phyloP scores from a whole-genome alignment of 1,140 invertebrate species.

The Drosophila watanabei region DNA sequence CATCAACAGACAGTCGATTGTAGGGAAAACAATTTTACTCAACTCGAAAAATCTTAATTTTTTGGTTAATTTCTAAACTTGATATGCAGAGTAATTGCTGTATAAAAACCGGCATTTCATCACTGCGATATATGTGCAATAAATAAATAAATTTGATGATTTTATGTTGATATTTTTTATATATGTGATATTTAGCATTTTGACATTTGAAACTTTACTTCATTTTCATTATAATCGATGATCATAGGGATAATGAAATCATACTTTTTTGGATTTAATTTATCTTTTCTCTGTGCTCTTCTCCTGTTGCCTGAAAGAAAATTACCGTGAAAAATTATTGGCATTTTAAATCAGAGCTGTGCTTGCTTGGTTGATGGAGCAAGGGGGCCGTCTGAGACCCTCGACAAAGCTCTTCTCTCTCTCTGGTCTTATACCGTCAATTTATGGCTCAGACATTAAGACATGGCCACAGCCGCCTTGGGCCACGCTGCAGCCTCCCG shows the following conservation, averaged over 20 bases:
- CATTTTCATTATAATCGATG: no score
- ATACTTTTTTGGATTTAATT: not conserved
- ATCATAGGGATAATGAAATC: not conserved
- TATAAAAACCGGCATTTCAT: no score
- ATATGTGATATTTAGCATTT: no score
- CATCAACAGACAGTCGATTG: no score
- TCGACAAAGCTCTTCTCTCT: conserved; percentile 26
- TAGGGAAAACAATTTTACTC: no score
- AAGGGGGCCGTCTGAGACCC: conserved; percentile 14
- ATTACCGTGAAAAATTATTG: conserved; percentile 65
- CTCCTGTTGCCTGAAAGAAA: conserved; percentile 1
- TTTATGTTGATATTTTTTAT: no score
- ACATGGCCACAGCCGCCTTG: conserved; percentile 30
- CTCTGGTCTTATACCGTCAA: conserved; percentile 39
- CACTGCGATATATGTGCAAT: no score
- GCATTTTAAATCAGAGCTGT: conserved; percentile 63
- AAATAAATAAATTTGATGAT: no score
- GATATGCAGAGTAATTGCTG: no score
- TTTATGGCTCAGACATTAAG: conserved; percentile 62
- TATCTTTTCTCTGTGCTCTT: not conserved
- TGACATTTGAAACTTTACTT: no score
- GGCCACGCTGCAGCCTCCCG: conserved; percentile 14
- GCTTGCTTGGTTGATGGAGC: conserved; percentile 39
- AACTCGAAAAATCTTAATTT: no score
- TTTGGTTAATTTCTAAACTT: no score